Conservation (phyloP, 37 sponge, comb jelly and placozoan species). For the Halichondria panicea region DNA sequence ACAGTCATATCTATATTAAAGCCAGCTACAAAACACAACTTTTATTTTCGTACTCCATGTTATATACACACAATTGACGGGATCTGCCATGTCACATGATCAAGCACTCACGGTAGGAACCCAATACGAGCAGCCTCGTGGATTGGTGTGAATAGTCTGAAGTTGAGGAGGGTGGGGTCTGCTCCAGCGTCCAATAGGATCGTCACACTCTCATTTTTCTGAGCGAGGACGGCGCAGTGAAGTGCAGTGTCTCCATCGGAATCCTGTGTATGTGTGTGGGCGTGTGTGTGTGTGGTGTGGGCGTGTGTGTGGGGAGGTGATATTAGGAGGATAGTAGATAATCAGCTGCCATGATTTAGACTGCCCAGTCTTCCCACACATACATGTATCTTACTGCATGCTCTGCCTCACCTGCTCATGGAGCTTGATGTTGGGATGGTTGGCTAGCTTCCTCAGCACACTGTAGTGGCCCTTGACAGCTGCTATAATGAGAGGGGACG, state of each 20-base stretch:
- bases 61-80: no score
- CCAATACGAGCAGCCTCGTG: slow-evolving; percentile 78
- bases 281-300: background rate
- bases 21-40: no score
- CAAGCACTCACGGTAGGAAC: slow-evolving; percentile 49
- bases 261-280: slow-evolving; percentile 34
- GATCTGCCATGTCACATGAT: background rate
- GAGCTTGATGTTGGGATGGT: slow-evolving; percentile 27
- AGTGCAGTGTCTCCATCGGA: slow-evolving; percentile 81
- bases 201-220: slow-evolving; percentile 47
- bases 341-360: no score
- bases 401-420: slow-evolving; percentile 51
- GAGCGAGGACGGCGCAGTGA: slow-evolving; percentile 68
- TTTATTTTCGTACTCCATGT: no score
- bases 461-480: slow-evolving; percentile 62
- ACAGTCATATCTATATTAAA: no score
- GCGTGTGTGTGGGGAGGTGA: no score
- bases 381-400: no score
- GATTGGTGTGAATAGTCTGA: slow-evolving; percentile 68
- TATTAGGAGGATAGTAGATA: no score
- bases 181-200: slow-evolving; percentile 74
- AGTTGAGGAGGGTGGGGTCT: slow-evolving; percentile 60
- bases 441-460: slow-evolving; percentile 44
- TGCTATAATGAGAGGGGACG: slow-evolving; percentile 67
- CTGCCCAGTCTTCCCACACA: no score